Evolutionary conservation across 2,797 vertebrate species (phyloP).

Genomic region (Nasua narica): DNA sequence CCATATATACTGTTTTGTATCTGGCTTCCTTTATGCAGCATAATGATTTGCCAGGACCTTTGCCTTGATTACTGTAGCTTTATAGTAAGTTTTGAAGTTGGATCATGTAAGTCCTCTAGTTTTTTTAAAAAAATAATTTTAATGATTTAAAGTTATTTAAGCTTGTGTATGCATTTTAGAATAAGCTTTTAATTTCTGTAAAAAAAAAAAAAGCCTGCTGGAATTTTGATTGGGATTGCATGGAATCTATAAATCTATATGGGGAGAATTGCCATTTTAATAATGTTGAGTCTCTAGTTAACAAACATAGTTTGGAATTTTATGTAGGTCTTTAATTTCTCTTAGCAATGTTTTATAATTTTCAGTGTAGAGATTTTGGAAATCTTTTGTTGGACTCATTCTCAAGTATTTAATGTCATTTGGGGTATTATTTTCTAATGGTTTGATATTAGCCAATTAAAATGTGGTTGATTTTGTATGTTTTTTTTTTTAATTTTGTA

Average conservation of each 20-base stretch:
- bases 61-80: neutral
- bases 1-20: neutral
- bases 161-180: conserved; percentile 2
- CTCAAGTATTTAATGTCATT: neutral
- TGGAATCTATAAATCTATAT: neutral
- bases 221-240: neutral
- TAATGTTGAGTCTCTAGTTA: neutral
- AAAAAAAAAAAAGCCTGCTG: neutral
- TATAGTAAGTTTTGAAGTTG: neutral
- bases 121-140: conserved; percentile 3
- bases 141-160: neutral
- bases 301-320: neutral
- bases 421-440: neutral
- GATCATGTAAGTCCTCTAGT: neutral
- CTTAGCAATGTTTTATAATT: neutral
- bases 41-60: neutral
- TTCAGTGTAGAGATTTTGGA: neutral
- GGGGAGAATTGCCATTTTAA: neutral
- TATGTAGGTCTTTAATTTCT: neutral
- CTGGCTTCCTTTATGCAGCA: neutral
- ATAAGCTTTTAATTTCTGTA: neutral
- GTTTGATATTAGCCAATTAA: neutral
- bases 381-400: neutral
- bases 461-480: neutral
- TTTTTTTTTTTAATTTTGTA: conserved; percentile 36